Conservation (phyloP, 2,113 vertebrate species). For the Corydoras sp. region DNA sequence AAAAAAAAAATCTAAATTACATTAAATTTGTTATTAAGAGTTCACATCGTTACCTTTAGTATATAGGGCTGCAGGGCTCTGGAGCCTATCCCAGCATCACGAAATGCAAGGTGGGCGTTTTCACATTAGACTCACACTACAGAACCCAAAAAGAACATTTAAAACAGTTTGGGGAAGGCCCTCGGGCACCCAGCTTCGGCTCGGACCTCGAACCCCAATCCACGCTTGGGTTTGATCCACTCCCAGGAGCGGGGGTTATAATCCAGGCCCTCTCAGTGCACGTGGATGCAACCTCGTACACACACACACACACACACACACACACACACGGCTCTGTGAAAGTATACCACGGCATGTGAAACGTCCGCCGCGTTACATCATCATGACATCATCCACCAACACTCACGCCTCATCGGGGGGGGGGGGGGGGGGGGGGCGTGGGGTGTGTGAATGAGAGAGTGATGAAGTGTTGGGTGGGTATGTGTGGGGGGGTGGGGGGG, state of each 20-base stretch:
- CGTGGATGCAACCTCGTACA: constrained; percentile 5
- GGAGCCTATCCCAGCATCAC: too few relatives aligned
- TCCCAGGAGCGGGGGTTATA: neutral
- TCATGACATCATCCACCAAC: constrained; percentile 19
- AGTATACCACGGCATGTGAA: constrained; percentile 24
- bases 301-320: constrained; percentile 9
- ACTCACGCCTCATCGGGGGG: constrained; percentile 8
- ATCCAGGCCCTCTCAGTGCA: neutral
- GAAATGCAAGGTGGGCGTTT: too few relatives aligned
- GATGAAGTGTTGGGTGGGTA: neutral
- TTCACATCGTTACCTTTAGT: too few relatives aligned
- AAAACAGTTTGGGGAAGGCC: too few relatives aligned
- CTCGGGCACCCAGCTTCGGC: too few relatives aligned
- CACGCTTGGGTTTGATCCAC: too few relatives aligned
- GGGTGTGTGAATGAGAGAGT: constrained; percentile 2
- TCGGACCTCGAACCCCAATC: too few relatives aligned
- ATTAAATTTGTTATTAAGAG: too few relatives aligned
- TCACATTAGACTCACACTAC: too few relatives aligned
- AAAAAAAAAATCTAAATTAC: too few relatives aligned
- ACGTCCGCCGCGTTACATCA: constrained; percentile 13
- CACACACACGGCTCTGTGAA: constrained; percentile 17
- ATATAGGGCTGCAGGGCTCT: too few relatives aligned
- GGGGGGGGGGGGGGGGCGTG: constrained; percentile 11
- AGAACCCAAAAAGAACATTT: too few relatives aligned
- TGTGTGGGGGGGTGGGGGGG: neutral